Percentiles rank a stretch among this genome's conserved stretches.
These are phyloP conservation scores for Miniopterus natalensis DNA, from an alignment of 2,113 vertebrate genomes.

Conservation along the genomic window DNA sequence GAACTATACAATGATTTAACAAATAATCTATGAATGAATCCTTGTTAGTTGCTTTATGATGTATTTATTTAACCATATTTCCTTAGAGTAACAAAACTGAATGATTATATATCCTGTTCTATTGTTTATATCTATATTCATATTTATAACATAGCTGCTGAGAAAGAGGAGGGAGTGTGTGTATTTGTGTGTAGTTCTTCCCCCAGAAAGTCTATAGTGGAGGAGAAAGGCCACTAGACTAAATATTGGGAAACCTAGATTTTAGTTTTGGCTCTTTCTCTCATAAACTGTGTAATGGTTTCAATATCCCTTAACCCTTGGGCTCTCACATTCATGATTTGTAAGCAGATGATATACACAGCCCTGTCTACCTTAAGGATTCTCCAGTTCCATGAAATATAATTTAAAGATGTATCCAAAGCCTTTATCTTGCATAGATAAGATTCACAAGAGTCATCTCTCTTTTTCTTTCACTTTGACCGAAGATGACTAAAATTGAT, in stretches of 20 bases:
- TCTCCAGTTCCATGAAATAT: neutral
- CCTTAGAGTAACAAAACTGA: neutral
- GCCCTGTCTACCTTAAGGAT: neutral
- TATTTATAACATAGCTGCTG: neutral
- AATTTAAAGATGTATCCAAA: conserved; percentile 30
- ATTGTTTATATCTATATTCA: neutral
- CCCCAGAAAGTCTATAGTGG: neutral
- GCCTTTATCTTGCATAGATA: conserved; percentile 25
- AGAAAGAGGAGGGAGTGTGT: neutral
- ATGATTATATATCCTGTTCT: neutral
- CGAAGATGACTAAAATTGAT: conserved; percentile 45
- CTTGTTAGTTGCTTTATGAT: neutral
- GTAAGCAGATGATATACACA: neutral
- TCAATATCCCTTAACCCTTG: neutral
- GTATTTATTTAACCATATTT: conserved; percentile 10
- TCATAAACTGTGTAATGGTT: neutral
- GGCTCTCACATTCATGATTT: neutral
- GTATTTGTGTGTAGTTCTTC: neutral
- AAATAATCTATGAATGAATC: neutral
- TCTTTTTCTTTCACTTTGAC: conserved; percentile 54
- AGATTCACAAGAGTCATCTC: conserved; percentile 8
- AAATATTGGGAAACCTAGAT: neutral
- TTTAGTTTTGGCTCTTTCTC: neutral
- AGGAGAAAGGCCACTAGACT: neutral
- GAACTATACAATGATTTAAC: neutral